phyloP scores from a whole-genome alignment of 2,797 vertebrate genomes.

The Sardinella longiceps region DNA sequence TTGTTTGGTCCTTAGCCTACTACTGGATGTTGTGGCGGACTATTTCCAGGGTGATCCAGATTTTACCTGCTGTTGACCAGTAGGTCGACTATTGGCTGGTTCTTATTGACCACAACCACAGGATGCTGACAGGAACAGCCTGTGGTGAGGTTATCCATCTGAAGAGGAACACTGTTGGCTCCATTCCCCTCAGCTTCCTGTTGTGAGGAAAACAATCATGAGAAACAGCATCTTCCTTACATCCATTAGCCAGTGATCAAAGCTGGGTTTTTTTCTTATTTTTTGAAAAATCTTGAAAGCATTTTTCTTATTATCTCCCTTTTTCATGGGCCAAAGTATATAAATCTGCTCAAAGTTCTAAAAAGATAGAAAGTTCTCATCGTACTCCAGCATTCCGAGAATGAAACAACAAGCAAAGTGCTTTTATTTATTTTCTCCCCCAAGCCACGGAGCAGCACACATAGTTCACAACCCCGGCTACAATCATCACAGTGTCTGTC shows the following conservation, averaged over 20 bases:
- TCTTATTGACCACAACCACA: neutral
- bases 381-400: neutral
- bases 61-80: conserved; percentile 16
- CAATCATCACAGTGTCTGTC: neutral
- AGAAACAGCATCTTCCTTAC: neutral
- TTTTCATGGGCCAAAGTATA: neutral
- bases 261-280: neutral
- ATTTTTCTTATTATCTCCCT: neutral
- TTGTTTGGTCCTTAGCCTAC: no score
- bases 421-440: neutral
- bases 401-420: neutral
- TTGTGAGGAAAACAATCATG: neutral
- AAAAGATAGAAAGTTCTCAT: neutral
- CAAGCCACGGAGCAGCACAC: neutral
- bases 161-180: neutral
- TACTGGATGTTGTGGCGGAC: no score
- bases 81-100: conserved; percentile 18
- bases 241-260: neutral
- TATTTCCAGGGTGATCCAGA: conserved; percentile 15
- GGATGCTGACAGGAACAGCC: conserved; percentile 11
- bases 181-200: neutral
- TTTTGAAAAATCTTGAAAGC: neutral
- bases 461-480: neutral
- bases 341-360: neutral
- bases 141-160: neutral